phyloP scores from a whole-genome alignment of 2,888 invertebrate genomes.

The Ephialtes manifestator region DNA sequence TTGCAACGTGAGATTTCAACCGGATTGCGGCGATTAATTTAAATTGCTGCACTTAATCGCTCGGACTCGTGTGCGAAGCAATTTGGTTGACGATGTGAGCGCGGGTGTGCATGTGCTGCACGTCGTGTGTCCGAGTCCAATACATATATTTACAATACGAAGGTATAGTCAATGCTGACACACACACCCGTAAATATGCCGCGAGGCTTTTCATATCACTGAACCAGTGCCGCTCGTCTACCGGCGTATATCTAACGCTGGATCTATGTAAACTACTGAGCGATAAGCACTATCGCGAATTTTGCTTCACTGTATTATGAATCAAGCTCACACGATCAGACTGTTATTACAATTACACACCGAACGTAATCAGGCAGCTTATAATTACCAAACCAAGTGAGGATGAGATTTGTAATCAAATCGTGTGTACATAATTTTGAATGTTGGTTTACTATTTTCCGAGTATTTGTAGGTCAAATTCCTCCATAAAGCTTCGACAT shows the following conservation, averaged over 20 bases:
- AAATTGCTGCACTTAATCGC: slow-evolving; percentile 68
- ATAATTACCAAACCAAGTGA: not conserved
- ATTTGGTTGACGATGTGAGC: slow-evolving; percentile 32
- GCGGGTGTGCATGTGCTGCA: slow-evolving; percentile 21
- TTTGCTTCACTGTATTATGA: slow-evolving; percentile 6
- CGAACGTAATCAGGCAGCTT: not conserved
- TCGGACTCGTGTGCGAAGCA: slow-evolving; percentile 42
- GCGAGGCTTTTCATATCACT: slow-evolving; percentile 32
- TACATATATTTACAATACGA: not conserved
- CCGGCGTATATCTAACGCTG: slow-evolving; percentile 30
- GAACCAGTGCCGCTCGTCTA: slow-evolving; percentile 17
- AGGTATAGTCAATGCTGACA: not conserved
- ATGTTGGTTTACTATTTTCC: not conserved
- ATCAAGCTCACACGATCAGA: not conserved
- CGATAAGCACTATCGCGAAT: slow-evolving; percentile 35
- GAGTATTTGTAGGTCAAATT: not conserved
- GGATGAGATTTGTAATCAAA: not conserved
- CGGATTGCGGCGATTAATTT: slow-evolving; percentile 70
- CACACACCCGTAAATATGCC: not conserved
- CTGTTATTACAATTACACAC: slow-evolving; percentile 4
- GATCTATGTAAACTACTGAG: slow-evolving; percentile 22
- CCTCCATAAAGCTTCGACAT: not conserved
- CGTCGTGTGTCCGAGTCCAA: not conserved
- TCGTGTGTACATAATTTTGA: not conserved
- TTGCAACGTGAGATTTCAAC: slow-evolving; percentile 66